A percentile compares a stretch with the other conserved stretches of the same genome.
Evolutionary conservation across 2,113 vertebrate species (phyloP).

Genomic region (Tetrao urogallus): DNA sequence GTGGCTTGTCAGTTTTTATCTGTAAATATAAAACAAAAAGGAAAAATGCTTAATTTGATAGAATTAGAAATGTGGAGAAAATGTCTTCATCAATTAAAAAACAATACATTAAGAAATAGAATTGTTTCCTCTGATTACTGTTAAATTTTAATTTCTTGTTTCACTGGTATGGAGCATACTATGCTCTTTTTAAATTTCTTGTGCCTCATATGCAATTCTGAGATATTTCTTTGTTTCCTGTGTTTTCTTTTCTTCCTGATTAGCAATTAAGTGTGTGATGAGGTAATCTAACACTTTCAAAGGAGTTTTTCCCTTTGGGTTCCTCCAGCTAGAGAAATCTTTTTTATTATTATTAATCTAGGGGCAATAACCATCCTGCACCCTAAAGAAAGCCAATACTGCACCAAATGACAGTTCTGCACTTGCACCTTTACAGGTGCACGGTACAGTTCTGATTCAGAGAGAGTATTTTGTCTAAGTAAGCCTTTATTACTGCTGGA

Average conservation of each 20-base stretch:
- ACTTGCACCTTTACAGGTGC: background rate
- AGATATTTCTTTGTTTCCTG: slow-evolving; percentile 28
- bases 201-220: background rate
- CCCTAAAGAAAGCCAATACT: slow-evolving; percentile 14
- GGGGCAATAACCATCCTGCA: slow-evolving; percentile 5
- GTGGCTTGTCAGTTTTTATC: slow-evolving; percentile 65
- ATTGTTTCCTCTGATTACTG: background rate
- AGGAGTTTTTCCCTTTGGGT: background rate
- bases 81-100: background rate
- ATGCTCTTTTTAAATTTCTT: background rate
- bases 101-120: background rate
- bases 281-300: slow-evolving; percentile 45
- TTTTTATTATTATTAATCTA: slow-evolving; percentile 48
- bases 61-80: slow-evolving; percentile 51
- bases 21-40: slow-evolving; percentile 53
- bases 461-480: accelerated
- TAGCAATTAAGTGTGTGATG: slow-evolving; percentile 48
- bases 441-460: background rate
- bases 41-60: slow-evolving; percentile 60
- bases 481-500: background rate
- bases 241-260: slow-evolving; percentile 44
- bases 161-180: background rate
- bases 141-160: slow-evolving; percentile 2
- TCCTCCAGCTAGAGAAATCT: slow-evolving; percentile 17
- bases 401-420: background rate